phyloP scores from a whole-genome alignment of 2,797 vertebrate species.

The Microctenopoma lineatum region DNA sequence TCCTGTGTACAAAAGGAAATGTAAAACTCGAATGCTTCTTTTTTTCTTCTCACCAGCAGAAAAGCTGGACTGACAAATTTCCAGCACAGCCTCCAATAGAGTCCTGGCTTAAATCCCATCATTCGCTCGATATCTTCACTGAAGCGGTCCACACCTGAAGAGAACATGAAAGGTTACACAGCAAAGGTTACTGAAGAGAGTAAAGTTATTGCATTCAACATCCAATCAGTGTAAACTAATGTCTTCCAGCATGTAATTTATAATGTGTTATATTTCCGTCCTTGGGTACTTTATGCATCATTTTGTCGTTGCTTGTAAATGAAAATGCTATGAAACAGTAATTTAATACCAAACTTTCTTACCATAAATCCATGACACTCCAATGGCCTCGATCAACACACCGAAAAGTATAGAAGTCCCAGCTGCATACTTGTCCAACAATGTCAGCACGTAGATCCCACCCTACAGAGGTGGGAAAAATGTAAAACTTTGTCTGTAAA shows the following conservation, averaged over 20 bases:
- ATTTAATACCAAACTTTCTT: slow-evolving; percentile 39
- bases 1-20: not conserved
- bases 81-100: slow-evolving; percentile 99
- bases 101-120: slow-evolving; percentile 98
- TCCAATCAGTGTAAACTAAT: not conserved
- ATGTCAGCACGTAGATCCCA: slow-evolving; percentile 95
- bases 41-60: slow-evolving; percentile 87
- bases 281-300: not conserved
- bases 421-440: slow-evolving; percentile 95
- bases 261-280: not conserved
- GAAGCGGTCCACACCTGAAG: slow-evolving; percentile 96
- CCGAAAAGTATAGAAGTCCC: slow-evolving; percentile 97
- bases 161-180: slow-evolving; percentile 22
- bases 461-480: slow-evolving; percentile 81
- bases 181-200: slow-evolving; percentile 21
- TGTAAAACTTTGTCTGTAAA: slow-evolving; percentile 2
- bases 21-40: not conserved
- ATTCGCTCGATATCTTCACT: slow-evolving; percentile 96
- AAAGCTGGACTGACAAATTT: slow-evolving; percentile 97
- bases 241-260: not conserved
- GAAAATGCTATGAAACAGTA: not conserved
- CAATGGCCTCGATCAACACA: slow-evolving; percentile 95
- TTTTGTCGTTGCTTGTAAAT: not conserved
- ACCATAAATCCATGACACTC: slow-evolving; percentile 99
- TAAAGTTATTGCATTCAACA: slow-evolving; percentile 6